phyloP scores from a whole-genome alignment of 2,888 invertebrate genomes.

The Chloroclysta siterata region DNA sequence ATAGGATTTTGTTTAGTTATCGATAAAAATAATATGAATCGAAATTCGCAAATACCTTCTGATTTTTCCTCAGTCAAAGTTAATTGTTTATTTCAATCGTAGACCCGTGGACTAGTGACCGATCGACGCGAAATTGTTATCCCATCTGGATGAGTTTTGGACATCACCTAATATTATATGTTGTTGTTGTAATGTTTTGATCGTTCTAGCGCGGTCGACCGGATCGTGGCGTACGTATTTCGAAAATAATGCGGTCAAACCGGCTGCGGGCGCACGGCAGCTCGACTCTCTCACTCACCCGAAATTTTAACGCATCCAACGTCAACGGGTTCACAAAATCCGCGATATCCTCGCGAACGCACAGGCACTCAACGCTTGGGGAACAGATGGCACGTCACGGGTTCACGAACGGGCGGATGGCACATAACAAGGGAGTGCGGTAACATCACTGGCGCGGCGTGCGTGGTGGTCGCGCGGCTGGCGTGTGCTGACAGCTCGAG shows the following conservation, averaged over 20 bases:
- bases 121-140: constrained; percentile 45
- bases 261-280: constrained; percentile 77
- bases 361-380: constrained; percentile 69
- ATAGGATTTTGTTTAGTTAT: not conserved
- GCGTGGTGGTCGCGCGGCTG: constrained; percentile 66
- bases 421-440: constrained; percentile 76
- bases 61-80: constrained; percentile 37
- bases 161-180: constrained; percentile 64
- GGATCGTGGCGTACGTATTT: constrained; percentile 82
- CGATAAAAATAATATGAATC: constrained; percentile 3
- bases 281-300: constrained; percentile 82
- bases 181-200: constrained; percentile 82
- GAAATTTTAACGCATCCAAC: constrained; percentile 84
- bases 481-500: constrained; percentile 51
- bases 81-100: constrained; percentile 16
- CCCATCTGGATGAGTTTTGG: constrained; percentile 52
- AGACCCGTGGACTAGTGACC: constrained; percentile 38
- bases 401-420: constrained; percentile 72
- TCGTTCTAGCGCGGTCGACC: constrained; percentile 78
- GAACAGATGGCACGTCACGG: constrained; percentile 74
- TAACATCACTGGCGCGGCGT: constrained; percentile 75
- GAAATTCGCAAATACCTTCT: constrained; percentile 33
- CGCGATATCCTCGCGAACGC: constrained; percentile 62
- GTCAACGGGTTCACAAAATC: constrained; percentile 75
- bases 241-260: constrained; percentile 85